These are phyloP conservation scores for Hyla sarda DNA, from an alignment of 2,113 vertebrate species.

Conservation along the genomic window DNA sequence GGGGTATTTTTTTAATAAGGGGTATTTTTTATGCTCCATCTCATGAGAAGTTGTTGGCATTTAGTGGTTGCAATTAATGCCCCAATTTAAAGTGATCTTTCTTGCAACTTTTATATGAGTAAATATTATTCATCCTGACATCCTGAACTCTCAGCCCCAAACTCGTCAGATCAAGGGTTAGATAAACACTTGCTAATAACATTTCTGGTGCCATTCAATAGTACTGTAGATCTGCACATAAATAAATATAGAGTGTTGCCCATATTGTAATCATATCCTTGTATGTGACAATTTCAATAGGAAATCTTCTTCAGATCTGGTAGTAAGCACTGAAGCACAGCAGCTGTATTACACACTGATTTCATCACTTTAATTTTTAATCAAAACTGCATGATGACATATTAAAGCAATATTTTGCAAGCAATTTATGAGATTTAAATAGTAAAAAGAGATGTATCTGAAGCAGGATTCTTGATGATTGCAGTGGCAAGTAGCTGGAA, in stretches of 20 bases:
- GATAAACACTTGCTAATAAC: not conserved
- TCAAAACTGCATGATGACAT: slow-evolving; percentile 67
- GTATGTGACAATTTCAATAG: slow-evolving; percentile 26
- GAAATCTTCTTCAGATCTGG: slow-evolving; percentile 37
- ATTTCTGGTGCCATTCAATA: no score
- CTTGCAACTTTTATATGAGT: not conserved
- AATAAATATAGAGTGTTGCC: not conserved
- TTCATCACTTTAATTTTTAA: slow-evolving; percentile 69
- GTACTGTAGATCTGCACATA: slow-evolving; percentile 11
- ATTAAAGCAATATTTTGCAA: slow-evolving; percentile 71
- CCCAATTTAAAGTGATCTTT: no score
- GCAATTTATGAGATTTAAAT: slow-evolving; percentile 71
- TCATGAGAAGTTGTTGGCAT: no score
- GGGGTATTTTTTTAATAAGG: no score
- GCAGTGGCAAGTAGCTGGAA: slow-evolving; percentile 67
- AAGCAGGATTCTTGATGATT: slow-evolving; percentile 73
- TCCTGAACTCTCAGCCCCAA: not conserved
- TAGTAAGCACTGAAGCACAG: slow-evolving; percentile 61
- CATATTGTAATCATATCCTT: slow-evolving; percentile 17
- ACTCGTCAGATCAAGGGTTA: not conserved
- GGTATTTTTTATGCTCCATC: no score
- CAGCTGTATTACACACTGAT: slow-evolving; percentile 71
- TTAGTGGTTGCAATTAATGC: no score
- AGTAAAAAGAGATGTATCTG: slow-evolving; percentile 66
- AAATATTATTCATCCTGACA: not conserved